phyloP scores from a whole-genome alignment of 2,888 invertebrate species.

The Polydrusus tereticollis region DNA sequence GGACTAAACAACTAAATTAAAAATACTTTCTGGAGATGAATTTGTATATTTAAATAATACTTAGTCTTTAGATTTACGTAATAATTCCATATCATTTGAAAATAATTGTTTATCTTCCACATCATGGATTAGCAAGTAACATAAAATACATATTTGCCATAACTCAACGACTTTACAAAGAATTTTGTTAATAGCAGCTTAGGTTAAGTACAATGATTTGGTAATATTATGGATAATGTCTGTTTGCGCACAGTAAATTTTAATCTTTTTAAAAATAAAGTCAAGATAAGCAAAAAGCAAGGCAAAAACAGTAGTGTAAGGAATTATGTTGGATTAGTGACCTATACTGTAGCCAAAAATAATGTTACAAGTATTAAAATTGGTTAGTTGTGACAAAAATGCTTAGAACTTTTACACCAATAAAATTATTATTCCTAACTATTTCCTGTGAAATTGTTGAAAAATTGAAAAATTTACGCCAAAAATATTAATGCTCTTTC shows the following conservation, averaged over 20 bases:
- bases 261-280: constrained; percentile 54
- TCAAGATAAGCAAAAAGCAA: constrained; percentile 52
- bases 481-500: neutral
- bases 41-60: no score
- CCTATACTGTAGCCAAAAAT: neutral
- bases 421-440: no score
- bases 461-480: neutral
- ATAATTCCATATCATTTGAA: neutral
- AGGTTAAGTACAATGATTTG: constrained; percentile 27
- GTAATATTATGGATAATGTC: constrained; percentile 32
- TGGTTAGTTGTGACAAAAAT: no score
- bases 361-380: no score
- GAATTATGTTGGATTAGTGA: constrained; percentile 49
- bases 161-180: constrained; percentile 7
- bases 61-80: constrained; percentile 3
- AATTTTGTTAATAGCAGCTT: constrained; percentile 20
- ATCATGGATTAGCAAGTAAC: constrained; percentile 18
- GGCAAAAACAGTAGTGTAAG: constrained; percentile 51
- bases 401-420: no score
- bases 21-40: neutral
- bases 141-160: constrained; percentile 21
- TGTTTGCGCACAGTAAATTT: constrained; percentile 44
- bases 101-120: constrained; percentile 18
- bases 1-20: no score
- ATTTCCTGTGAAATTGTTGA: neutral